phyloP scores from a whole-genome alignment of 2,113 vertebrate species.

The Burhinus oedicnemus region DNA sequence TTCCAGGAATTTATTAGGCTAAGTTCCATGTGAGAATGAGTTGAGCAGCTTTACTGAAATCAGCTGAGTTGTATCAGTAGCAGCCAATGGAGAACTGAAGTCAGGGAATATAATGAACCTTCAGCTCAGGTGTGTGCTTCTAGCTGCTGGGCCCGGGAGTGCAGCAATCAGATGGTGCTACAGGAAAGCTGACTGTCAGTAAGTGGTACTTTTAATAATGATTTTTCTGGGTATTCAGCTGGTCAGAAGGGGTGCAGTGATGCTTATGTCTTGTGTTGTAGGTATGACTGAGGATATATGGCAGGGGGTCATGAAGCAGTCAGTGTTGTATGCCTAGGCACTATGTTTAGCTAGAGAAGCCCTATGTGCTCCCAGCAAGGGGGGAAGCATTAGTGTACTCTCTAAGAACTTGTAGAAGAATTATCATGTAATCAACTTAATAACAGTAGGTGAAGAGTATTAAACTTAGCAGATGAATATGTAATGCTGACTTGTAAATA shows the following conservation, averaged over 20 bases:
- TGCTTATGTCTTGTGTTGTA: background rate
- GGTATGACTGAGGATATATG: background rate
- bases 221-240: background rate
- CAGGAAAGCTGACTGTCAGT: background rate
- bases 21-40: background rate
- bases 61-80: background rate
- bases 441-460: background rate
- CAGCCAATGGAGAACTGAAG: background rate
- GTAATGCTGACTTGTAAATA: background rate
- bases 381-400: background rate
- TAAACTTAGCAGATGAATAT: background rate
- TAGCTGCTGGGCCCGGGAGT: rapidly evolving
- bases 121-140: background rate
- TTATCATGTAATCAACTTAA: background rate
- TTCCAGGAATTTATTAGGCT: background rate
- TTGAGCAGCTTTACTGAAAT: background rate
- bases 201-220: background rate
- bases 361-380: background rate
- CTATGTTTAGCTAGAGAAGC: background rate
- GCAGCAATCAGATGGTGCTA: rapidly evolving
- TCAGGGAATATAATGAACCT: background rate
- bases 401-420: background rate
- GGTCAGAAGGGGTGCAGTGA: background rate
- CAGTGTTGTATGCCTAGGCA: background rate
- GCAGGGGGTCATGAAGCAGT: too few relatives aligned